phyloP scores from a whole-genome alignment of 2,888 invertebrate species.

The Heteromurus nitidus region DNA sequence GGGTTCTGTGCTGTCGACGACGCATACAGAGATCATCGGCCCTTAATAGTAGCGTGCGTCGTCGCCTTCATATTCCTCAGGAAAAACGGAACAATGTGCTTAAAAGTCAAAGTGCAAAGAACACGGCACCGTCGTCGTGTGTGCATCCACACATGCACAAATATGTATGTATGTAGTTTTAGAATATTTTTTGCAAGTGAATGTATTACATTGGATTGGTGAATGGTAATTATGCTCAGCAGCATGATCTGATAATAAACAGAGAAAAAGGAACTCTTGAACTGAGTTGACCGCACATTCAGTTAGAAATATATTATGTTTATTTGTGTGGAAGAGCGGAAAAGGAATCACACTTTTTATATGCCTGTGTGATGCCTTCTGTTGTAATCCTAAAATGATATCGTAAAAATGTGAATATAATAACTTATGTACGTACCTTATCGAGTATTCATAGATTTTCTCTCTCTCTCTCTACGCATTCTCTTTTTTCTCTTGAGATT shows the following conservation, averaged over 20 bases:
- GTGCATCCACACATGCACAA: too few relatives aligned
- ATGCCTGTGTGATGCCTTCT: too few relatives aligned
- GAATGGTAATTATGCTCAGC: conserved; percentile 16
- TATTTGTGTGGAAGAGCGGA: too few relatives aligned
- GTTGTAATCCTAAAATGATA: too few relatives aligned
- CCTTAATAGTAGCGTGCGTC: conserved; percentile 17
- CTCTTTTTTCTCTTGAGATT: conserved; percentile 49
- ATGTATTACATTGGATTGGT: not conserved
- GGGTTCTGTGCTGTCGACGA: not conserved
- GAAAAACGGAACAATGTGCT: conserved; percentile 41
- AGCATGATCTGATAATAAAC: conserved; percentile 29
- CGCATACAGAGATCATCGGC: conserved; percentile 40
- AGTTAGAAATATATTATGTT: not conserved
- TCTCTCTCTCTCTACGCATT: conserved; percentile 12
- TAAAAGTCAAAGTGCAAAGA: conserved; percentile 1
- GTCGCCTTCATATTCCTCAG: not conserved
- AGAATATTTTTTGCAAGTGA: not conserved
- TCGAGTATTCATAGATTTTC: too few relatives aligned
- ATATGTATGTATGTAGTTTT: not conserved
- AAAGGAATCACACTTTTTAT: too few relatives aligned
- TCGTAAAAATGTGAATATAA: too few relatives aligned
- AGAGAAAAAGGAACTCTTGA: conserved; percentile 41
- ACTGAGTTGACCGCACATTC: conserved; percentile 38
- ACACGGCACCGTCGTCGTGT: not conserved
- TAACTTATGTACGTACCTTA: too few relatives aligned